These are phyloP conservation scores for Hirudinaria manillensis DNA, from an alignment of 2,888 invertebrate genomes.

Conservation along the genomic window DNA sequence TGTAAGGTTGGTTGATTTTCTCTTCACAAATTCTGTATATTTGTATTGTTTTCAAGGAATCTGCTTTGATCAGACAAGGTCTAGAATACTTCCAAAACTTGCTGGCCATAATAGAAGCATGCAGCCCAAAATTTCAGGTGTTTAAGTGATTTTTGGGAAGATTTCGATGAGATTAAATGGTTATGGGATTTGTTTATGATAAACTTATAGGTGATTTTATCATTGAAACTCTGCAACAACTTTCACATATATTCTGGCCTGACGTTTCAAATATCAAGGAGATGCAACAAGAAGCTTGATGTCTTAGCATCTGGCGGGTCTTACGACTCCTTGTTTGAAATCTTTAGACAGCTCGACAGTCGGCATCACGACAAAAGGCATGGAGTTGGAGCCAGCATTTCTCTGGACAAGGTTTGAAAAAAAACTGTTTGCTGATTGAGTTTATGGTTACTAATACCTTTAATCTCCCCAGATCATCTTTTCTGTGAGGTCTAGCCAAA, in stretches of 20 bases:
- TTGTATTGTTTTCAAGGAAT: slow-evolving; percentile 34
- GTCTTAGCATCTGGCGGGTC: slow-evolving; percentile 82
- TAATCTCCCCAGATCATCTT: too few relatives aligned
- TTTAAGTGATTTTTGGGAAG: not conserved
- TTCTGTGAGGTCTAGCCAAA: too few relatives aligned
- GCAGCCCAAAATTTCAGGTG: slow-evolving; percentile 58
- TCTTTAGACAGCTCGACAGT: slow-evolving; percentile 35
- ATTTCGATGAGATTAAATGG: too few relatives aligned
- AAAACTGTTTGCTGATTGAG: not conserved
- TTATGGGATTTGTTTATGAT: too few relatives aligned
- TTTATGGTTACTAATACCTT: too few relatives aligned
- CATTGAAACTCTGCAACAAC: slow-evolving; percentile 62
- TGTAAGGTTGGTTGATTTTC: slow-evolving; percentile 1
- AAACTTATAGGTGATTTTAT: slow-evolving; percentile 37
- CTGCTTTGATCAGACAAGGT: slow-evolving; percentile 63
- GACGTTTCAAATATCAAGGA: slow-evolving; percentile 63
- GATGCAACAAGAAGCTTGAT: slow-evolving; percentile 58
- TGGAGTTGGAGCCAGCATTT: slow-evolving; percentile 78
- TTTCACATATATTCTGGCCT: slow-evolving; percentile 65
- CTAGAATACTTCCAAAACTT: slow-evolving; percentile 71
- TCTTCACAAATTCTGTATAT: too few relatives aligned
- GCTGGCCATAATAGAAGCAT: slow-evolving; percentile 64
- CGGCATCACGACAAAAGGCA: slow-evolving; percentile 42
- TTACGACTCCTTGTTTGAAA: slow-evolving; percentile 71
- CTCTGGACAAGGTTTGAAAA: slow-evolving; percentile 62